Conservation (phyloP, 2,888 invertebrate species). For the Sicus ferrugineus region DNA sequence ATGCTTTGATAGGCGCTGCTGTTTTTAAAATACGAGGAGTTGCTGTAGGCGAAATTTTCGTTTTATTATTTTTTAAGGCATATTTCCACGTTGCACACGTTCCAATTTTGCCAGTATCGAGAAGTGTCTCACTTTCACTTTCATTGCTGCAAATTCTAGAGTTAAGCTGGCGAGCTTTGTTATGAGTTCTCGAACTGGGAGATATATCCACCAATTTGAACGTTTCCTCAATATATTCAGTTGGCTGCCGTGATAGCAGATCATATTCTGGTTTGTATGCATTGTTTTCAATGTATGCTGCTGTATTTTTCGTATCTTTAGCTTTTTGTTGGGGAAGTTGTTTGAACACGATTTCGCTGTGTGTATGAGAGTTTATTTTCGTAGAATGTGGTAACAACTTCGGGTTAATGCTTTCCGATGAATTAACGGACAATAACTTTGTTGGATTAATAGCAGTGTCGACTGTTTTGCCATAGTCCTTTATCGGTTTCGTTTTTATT, state of each 20-base stretch:
- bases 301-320: background rate
- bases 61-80: slow-evolving; percentile 68
- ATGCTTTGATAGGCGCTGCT: slow-evolving; percentile 68
- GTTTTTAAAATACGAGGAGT: slow-evolving; percentile 78
- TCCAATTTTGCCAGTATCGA: slow-evolving; percentile 79
- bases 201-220: slow-evolving; percentile 83
- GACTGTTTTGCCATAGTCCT: slow-evolving; percentile 38
- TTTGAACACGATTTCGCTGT: background rate
- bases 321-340: background rate
- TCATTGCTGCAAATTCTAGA: slow-evolving; percentile 39
- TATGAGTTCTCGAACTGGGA: slow-evolving; percentile 68
- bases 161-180: slow-evolving; percentile 48
- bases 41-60: slow-evolving; percentile 74
- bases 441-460: slow-evolving; percentile 52
- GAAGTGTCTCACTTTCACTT: slow-evolving; percentile 4
- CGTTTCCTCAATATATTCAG: slow-evolving; percentile 85
- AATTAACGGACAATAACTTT: slow-evolving; percentile 41
- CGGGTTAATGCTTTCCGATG: slow-evolving; percentile 19
- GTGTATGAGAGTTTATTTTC: slow-evolving; percentile 25
- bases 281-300: slow-evolving; percentile 68
- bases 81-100: slow-evolving; percentile 89
- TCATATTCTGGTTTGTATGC: slow-evolving; percentile 85
- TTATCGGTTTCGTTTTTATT: slow-evolving; percentile 53
- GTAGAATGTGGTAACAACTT: slow-evolving; percentile 21
- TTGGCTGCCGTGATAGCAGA: slow-evolving; percentile 83